Conservation (phyloP, 2,888 invertebrate species). For the Halictus ligatus region DNA sequence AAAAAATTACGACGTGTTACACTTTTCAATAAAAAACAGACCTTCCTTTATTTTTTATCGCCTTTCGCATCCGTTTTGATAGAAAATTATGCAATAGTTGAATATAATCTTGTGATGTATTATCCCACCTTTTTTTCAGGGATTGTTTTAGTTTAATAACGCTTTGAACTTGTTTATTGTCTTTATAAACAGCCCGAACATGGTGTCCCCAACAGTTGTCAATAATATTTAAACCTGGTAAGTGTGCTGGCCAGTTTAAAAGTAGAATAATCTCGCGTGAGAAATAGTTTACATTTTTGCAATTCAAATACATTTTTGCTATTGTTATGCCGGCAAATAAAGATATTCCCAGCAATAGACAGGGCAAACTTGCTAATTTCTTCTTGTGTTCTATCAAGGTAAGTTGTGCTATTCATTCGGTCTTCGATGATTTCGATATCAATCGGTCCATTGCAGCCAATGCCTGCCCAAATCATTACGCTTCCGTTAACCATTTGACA, state of each 20-base stretch:
- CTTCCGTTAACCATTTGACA: neutral
- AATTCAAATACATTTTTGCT: neutral
- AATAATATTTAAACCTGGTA: neutral
- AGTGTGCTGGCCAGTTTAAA: neutral
- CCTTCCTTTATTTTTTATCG: neutral
- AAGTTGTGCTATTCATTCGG: neutral
- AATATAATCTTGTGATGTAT: neutral
- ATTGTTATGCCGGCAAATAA: neutral
- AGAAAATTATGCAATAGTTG: neutral
- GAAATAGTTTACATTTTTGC: constrained; percentile 2
- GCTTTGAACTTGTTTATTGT: neutral
- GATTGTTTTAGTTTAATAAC: neutral
- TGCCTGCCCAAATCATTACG: neutral
- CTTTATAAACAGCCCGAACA: constrained; percentile 5
- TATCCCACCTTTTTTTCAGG: neutral
- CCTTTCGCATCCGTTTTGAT: neutral
- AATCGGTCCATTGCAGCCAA: neutral
- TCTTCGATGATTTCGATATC: neutral
- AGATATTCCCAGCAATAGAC: neutral
- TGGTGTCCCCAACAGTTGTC: neutral
- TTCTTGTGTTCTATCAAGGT: neutral
- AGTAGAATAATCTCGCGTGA: neutral
- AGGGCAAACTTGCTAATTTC: neutral
- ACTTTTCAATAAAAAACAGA: neutral
- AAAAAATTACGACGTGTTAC: neutral